Evolutionary conservation across 2,797 vertebrate species (phyloP), one percentile per base, ranked within the genome.

Genomic region (Aplochiton taeniatus): DNA sequence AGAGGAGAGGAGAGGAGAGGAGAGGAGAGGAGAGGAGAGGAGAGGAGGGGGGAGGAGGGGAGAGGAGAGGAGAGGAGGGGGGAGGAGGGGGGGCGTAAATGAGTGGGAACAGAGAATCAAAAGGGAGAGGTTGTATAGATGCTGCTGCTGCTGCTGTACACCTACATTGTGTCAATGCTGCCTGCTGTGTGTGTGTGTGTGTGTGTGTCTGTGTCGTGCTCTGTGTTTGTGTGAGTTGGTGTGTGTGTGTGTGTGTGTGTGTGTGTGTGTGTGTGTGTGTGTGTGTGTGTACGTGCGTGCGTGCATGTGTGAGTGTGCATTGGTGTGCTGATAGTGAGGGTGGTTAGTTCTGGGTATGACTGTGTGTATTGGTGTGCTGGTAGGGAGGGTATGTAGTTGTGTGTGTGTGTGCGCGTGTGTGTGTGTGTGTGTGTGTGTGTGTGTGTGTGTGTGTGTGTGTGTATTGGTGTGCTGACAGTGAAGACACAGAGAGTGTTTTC

Each of bases 381-480:
- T 75, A n/a, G 50, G 60, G 41, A 17, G 11, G 52, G 10, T 65
- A 47, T 46, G 54, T 41, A 11, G 20, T 11, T 48, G 47, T 11
- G 47, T 48, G 47, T 48, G 47, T 48, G 8, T 48, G 47, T 48
- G 47, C 12, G 47, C 12, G 47, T 48, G 47, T 12, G 47, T 48
- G 47, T 48, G 17, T 47, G 31, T 31, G 31, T 31, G 31, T 31
- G 31, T 31, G 31, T 31, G 31, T 31, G 31, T 31, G 31, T 31
- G 31, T 31, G 47, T 48, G n/a, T 17, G n/a, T 43, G 31, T 75
- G 77, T 86, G 55, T 52, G 73, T 79, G 79, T 55, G 48, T 49
- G 73, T 68, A 80, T 47, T 43, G 83, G 63, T 76, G 75, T 86
- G 46, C 48, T 84, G 87, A 87, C 81, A 71, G 74, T 48, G 73